Percentiles rank a stretch among this genome's conserved stretches.
Evolutionary conservation across 2,888 invertebrate genomes (phyloP).

Genomic region (Cantharis rufa): DNA sequence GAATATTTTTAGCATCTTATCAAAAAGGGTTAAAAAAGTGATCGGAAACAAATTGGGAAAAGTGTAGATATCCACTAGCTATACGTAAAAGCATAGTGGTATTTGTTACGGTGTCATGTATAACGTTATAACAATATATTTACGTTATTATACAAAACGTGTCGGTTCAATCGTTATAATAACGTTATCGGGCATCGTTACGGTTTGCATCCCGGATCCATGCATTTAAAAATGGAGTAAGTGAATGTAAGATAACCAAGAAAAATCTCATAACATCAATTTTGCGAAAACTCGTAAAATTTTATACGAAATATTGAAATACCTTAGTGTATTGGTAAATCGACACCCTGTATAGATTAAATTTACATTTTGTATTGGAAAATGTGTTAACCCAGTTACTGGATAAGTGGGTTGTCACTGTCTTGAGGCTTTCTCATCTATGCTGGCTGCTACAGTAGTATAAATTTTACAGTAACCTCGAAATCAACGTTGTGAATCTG

Average conservation of each 20-base stretch:
- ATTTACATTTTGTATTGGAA: neutral
- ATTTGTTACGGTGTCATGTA: too few species aligned
- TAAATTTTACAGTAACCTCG: neutral
- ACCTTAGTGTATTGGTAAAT: neutral
- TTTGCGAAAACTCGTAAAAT: neutral
- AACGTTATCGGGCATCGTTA: too few species aligned
- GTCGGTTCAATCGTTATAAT: too few species aligned
- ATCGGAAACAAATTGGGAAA: too few species aligned
- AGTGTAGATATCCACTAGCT: too few species aligned
- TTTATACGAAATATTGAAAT: neutral
- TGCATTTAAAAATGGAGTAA: neutral
- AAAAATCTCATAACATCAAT: neutral
- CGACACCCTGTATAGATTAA: neutral
- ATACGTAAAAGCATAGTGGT: too few species aligned
- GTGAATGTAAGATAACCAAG: neutral
- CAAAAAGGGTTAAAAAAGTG: too few species aligned
- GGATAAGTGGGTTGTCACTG: neutral
- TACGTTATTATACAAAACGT: too few species aligned
- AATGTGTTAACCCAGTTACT: neutral
- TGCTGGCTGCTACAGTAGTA: neutral
- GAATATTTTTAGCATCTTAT: too few species aligned
- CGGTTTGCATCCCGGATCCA: neutral
- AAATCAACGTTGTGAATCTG: neutral
- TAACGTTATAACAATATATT: too few species aligned
- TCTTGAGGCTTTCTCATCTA: neutral